Percentiles rank a stretch among this genome's conserved stretches.
phyloP scores from a whole-genome alignment of 1,140 invertebrate genomes.

The Gryllus bimaculatus region DNA sequence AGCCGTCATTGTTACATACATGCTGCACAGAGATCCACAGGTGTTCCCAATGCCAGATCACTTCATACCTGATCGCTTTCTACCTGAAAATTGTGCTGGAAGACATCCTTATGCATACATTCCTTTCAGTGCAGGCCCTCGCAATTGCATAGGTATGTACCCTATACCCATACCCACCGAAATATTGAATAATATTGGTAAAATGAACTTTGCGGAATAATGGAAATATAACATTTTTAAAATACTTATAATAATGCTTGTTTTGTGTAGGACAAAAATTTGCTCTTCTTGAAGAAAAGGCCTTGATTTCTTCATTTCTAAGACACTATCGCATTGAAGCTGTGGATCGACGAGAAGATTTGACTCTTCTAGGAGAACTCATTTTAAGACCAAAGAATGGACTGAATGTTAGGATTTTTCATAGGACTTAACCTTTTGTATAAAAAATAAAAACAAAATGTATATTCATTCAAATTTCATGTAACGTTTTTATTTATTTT shows the following conservation, averaged over 20 bases:
- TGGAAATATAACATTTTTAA: neutral
- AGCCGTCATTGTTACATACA: neutral
- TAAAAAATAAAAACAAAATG: no score
- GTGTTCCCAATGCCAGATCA: constrained; percentile 45
- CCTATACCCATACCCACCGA: no score
- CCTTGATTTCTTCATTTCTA: constrained; percentile 54
- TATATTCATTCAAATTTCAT: no score
- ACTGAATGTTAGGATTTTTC: constrained; percentile 37
- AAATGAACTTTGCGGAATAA: neutral
- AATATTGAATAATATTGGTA: neutral
- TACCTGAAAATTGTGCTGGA: constrained; percentile 39
- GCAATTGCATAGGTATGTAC: constrained; percentile 47
- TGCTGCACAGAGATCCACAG: constrained; percentile 41
- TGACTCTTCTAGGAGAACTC: constrained; percentile 26
- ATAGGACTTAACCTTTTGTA: constrained; percentile 23
- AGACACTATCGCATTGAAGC: constrained; percentile 50
- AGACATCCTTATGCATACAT: constrained; percentile 44
- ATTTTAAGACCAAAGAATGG: constrained; percentile 36
- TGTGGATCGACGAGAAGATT: constrained; percentile 36
- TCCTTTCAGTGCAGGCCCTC: constrained; percentile 52
- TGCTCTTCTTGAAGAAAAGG: constrained; percentile 64
- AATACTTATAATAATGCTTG: neutral
- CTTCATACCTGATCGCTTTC: constrained; percentile 59
- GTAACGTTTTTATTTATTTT: no score
- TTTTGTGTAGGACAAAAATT: constrained; percentile 56